Percentiles rank a stretch among this genome's conserved stretches.
Conservation (phyloP, 2,888 invertebrate genomes). For the Oligia strigilis region DNA sequence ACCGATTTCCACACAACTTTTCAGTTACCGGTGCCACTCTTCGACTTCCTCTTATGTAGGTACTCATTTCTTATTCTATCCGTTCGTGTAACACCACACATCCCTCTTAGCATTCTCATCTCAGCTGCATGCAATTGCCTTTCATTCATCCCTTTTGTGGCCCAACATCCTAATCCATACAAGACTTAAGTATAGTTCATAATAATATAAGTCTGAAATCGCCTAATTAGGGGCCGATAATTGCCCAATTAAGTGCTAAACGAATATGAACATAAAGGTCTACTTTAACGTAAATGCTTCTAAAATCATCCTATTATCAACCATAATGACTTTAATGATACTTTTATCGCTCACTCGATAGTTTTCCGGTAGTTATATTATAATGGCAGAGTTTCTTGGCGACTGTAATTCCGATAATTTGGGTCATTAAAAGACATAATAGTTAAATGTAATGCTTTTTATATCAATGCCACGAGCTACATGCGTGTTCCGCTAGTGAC, state of each 20-base stretch:
- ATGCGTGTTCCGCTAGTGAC: not conserved
- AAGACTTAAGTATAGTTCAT: no score
- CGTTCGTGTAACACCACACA: no score
- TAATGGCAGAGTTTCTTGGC: slow-evolving; percentile 42
- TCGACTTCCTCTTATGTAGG: no score
- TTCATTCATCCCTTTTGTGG: no score
- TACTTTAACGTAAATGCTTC: slow-evolving; percentile 16
- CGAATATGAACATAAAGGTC: slow-evolving; percentile 8
- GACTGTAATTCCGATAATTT: slow-evolving; percentile 47
- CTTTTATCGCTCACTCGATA: slow-evolving; percentile 47
- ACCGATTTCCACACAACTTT: no score
- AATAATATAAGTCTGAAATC: no score
- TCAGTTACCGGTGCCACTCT: no score
- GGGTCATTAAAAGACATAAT: slow-evolving; percentile 59
- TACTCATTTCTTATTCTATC: no score
- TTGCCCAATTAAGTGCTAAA: slow-evolving; percentile 16
- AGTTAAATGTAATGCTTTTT: slow-evolving; percentile 46
- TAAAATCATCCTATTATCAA: slow-evolving; percentile 31
- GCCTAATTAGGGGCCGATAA: not conserved
- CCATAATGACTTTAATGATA: slow-evolving; percentile 35
- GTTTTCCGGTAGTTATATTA: slow-evolving; percentile 54
- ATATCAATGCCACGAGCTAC: slow-evolving; percentile 18
- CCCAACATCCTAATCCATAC: no score
- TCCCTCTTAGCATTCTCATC: no score
- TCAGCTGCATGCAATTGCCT: no score